Evolutionary conservation across 2,113 vertebrate genomes (phyloP), one percentile per base, ranked within the genome.

Genomic region (Channa maculata): DNA sequence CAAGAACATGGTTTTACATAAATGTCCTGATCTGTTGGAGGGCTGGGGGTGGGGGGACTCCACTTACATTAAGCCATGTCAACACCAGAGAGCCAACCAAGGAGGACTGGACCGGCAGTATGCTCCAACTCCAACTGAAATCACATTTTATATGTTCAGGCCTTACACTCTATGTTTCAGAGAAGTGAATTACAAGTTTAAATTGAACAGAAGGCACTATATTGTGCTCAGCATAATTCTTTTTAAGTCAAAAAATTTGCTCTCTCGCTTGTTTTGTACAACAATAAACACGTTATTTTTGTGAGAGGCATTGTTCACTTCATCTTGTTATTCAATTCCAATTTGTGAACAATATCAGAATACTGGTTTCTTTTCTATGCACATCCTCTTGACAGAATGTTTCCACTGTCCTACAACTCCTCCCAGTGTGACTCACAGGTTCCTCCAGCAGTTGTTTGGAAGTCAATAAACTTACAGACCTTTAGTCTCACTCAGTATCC

Each of bases 111-210:
- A 67, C 63, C 33, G n/a, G 76, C 81, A 73, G 81, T 60, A 38
- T 67, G 80, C 81, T 80, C 82, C 75, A 84, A 82, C 81, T 80
- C 82, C 75, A 84, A 13, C 65, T 75, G 48, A 66, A 69, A 65
- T 59, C 52, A 65, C 43, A 83, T 62, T 55, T 5, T 5, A 41
- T 12, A 59, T 55, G 15, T 65, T 61, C 48, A 61, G 54, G 78
- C 41, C 24, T 24, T 24, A 24, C 24, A 24, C 24, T 24, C 24
- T 24, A 24, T 1, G 24, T 24, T 24, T 24, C 24, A 24, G 24
- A 24, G 51, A 37, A 38, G 36, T 63, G 33, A 61, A 71, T 1
- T 15, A 50, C 52, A 46, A 36, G 11, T 65, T 58, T 38, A 34
- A 12, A 55, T 60, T 48, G 14, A 49, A 45, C 13, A 45, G 33